Evolutionary conservation across 2,797 vertebrate species (phyloP).

Genomic region (Anabacerthia variegaticeps): DNA sequence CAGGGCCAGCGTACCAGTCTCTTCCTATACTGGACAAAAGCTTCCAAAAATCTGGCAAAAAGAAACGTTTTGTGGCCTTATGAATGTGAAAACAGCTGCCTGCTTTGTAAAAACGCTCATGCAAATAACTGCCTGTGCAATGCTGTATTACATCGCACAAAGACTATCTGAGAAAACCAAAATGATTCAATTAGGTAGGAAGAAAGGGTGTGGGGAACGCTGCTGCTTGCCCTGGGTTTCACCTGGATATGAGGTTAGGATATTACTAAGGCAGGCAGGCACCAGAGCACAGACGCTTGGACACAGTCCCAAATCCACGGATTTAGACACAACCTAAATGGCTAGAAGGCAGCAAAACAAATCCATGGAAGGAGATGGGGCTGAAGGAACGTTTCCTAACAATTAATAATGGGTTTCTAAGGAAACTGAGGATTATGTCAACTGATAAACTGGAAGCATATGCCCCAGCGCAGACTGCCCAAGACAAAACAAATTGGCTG

Average conservation of each 20-base stretch:
- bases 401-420: conserved; percentile 13
- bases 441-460: conserved; percentile 15
- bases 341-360: conserved; percentile 48
- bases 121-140: background rate
- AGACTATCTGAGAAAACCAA: conserved; percentile 16
- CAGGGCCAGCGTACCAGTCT: background rate
- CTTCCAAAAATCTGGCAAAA: background rate
- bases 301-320: conserved; percentile 32
- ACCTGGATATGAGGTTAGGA: conserved; percentile 48
- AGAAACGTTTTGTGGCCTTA: background rate
- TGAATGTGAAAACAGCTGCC: background rate
- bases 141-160: background rate
- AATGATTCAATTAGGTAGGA: conserved; percentile 47
- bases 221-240: conserved; percentile 45
- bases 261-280: conserved; percentile 40
- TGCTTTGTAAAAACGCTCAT: background rate
- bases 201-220: background rate
- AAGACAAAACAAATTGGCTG: background rate
- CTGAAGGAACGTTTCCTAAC: conserved; percentile 11
- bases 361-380: background rate
- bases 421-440: conserved; percentile 30
- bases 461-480: background rate
- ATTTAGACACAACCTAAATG: conserved; percentile 25
- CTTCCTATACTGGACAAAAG: background rate
- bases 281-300: conserved; percentile 28